Percentiles rank a stretch among this genome's conserved stretches.
These are phyloP conservation scores for Barnardius zonarius DNA, from an alignment of 2,113 vertebrate species.

Conservation along the genomic window DNA sequence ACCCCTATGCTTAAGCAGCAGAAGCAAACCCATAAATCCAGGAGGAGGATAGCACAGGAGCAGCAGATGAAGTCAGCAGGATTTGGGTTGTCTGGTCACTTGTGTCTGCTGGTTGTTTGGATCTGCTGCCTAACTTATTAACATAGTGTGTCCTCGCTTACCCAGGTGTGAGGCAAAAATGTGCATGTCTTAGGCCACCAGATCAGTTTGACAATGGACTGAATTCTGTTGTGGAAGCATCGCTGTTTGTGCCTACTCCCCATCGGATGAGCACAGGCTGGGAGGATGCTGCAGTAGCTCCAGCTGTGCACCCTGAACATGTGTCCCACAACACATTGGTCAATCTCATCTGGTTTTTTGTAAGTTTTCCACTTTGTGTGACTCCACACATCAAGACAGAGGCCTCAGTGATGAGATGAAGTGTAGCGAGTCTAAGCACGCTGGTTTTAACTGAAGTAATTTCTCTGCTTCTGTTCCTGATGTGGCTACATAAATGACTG, in stretches of 20 bases:
- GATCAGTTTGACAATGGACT: neutral
- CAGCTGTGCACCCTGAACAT: neutral
- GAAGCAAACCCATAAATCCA: neutral
- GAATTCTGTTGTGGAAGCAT: neutral
- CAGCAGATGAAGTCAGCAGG: neutral
- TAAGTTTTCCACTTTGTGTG: neutral
- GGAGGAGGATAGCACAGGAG: neutral
- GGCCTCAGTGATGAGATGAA: neutral
- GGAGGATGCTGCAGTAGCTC: neutral
- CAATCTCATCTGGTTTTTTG: neutral
- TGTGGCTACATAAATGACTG: neutral
- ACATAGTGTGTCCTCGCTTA: neutral
- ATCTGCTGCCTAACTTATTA: neutral
- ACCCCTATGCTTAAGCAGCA: neutral
- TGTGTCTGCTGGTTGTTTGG: neutral
- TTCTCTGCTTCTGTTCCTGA: neutral
- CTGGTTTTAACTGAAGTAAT: neutral
- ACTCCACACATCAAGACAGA: neutral
- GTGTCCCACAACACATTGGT: neutral
- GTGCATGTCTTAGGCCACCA: fast-evolving
- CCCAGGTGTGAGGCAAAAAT: neutral
- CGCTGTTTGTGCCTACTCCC: neutral
- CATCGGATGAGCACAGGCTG: neutral
- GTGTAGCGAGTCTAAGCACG: neutral
- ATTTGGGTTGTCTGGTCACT: neutral